Percentiles rank a stretch among this genome's conserved stretches.
Conservation (phyloP, 2,888 invertebrate genomes). For the Agrochola circellaris region DNA sequence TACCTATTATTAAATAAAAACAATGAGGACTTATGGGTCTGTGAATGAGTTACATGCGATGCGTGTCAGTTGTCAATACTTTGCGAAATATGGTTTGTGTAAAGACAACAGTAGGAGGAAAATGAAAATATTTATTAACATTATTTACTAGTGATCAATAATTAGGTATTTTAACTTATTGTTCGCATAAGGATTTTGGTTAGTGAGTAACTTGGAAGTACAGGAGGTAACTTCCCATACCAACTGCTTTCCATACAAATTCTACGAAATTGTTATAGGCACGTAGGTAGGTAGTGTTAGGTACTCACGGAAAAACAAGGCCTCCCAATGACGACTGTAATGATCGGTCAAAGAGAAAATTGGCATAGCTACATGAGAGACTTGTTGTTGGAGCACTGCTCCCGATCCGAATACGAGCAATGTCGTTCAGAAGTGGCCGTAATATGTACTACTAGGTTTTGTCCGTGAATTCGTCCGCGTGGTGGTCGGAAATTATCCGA, state of each 20-base stretch:
- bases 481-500: not conserved
- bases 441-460: not conserved
- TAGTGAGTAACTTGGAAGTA: constrained; percentile 7
- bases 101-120: not conserved
- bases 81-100: not conserved
- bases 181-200: not conserved
- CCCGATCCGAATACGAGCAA: not conserved
- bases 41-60: not conserved
- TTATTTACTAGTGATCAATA: not conserved
- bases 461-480: no score
- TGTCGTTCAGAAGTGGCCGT: not conserved
- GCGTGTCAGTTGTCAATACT: not conserved
- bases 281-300: not conserved
- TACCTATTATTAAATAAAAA: not conserved
- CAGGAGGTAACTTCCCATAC: not conserved
- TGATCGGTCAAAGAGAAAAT: not conserved
- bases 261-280: not conserved
- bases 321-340: not conserved
- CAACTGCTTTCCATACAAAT: constrained; percentile 2
- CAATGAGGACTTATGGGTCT: not conserved
- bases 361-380: not conserved
- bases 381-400: not conserved
- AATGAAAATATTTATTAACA: not conserved
- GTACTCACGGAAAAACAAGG: not conserved
- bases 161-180: not conserved